phyloP scores from a whole-genome alignment of 2,113 vertebrate species.

The Elachura formosa region DNA sequence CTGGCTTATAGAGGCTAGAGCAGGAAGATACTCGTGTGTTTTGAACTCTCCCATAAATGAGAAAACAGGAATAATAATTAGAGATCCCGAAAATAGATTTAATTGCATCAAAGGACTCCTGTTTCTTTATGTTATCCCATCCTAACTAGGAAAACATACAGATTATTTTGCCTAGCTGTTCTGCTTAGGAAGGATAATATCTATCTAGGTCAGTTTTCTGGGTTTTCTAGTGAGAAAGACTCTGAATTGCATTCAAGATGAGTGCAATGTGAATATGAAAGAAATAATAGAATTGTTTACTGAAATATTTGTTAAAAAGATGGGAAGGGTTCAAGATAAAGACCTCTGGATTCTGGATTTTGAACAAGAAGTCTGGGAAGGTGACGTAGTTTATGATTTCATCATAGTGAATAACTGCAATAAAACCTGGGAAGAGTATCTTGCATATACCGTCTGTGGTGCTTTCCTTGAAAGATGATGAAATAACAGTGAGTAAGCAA shows the following conservation, averaged over 20 bases:
- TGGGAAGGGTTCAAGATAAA: not conserved
- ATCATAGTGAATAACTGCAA: not conserved
- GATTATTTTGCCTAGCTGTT: not conserved
- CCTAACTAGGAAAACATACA: not conserved
- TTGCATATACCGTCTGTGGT: not conserved
- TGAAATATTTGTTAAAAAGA: not conserved
- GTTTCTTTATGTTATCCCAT: not conserved
- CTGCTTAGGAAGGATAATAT: not conserved
- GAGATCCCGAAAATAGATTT: not conserved
- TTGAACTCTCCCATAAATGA: not conserved
- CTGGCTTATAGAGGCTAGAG: not conserved
- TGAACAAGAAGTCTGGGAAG: not conserved
- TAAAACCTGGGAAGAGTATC: not conserved
- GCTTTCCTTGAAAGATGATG: slow-evolving; percentile 1
- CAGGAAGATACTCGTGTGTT: not conserved
- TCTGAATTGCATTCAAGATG: not conserved
- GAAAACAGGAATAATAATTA: not conserved
- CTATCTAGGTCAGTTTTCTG: not conserved
- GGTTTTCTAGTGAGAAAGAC: not conserved
- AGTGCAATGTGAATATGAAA: not conserved
- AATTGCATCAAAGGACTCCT: not conserved
- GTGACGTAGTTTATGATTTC: not conserved
- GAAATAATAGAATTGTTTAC: not conserved
- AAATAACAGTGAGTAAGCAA: not conserved
- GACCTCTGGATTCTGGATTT: not conserved